Evolutionary conservation across 64 coral and sea anemone species (phyloP).

Genomic region (Stichodactyla helianthus): DNA sequence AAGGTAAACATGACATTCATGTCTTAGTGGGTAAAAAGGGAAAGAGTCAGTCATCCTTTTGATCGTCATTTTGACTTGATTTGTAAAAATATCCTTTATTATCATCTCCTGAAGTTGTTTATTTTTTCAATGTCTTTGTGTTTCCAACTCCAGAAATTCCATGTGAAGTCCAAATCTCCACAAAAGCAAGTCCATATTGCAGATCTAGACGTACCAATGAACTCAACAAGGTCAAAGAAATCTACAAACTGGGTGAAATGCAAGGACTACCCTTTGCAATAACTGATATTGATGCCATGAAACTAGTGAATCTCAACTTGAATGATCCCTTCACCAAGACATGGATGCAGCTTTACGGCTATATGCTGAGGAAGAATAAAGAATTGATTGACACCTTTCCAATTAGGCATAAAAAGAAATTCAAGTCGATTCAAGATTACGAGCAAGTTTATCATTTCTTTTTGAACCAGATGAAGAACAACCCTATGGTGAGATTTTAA

Average conservation of each 20-base stretch:
- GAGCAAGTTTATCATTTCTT: conserved; percentile 72
- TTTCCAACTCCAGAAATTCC: conserved; percentile 34
- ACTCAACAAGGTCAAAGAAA: conserved; percentile 17
- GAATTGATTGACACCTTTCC: conserved; percentile 41
- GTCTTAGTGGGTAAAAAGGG: too few species aligned
- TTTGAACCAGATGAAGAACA: conserved; percentile 58
- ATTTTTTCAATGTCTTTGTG: too few species aligned
- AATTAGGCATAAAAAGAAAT: conserved; percentile 39
- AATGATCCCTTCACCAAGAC: conserved; percentile 63
- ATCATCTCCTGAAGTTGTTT: too few species aligned
- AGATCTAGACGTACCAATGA: conserved; percentile 35
- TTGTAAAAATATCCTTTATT: too few species aligned
- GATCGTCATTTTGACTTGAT: too few species aligned
- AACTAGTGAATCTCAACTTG: conserved; percentile 35
- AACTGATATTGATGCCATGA: conserved; percentile 38
- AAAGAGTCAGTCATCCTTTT: too few species aligned
- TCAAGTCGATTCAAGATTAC: conserved; percentile 61
- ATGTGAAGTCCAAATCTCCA: conserved; percentile 48
- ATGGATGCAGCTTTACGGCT: conserved; percentile 73
- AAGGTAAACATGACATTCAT: conserved; percentile 7
- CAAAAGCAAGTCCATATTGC: conserved; percentile 50
- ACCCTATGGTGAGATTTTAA: conserved; percentile 20
- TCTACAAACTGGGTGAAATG: conserved; percentile 80
- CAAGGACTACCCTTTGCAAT: conserved; percentile 50
- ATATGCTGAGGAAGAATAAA: conserved; percentile 64